Evolutionary conservation across 2,888 invertebrate species (phyloP).

Genomic region (Eutolmus rufibarbis): DNA sequence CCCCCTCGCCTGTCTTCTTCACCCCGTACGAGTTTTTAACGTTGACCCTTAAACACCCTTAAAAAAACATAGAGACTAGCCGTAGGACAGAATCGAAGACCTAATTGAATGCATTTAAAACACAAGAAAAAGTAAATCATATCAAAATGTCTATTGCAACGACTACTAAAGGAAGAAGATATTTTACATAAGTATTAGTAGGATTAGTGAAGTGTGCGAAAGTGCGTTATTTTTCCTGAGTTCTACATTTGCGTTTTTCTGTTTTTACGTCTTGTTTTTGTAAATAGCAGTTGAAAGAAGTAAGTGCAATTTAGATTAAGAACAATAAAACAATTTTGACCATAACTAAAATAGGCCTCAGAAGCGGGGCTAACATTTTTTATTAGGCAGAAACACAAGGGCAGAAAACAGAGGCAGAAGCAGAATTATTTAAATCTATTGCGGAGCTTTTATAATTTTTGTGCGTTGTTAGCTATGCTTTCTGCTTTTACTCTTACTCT

Average conservation of each 20-base stretch:
- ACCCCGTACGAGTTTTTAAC: background rate
- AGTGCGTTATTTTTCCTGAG: background rate
- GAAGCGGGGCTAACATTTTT: background rate
- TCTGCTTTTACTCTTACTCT: background rate
- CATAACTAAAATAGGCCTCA: background rate
- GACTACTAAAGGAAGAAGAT: slow-evolving; percentile 44
- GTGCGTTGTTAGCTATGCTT: too few relatives aligned
- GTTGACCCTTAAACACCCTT: background rate
- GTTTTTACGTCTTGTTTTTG: background rate
- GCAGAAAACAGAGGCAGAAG: background rate
- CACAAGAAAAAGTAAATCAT: slow-evolving; percentile 49
- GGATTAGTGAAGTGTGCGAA: slow-evolving; percentile 3
- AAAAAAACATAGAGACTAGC: background rate
- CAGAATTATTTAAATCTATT: background rate
- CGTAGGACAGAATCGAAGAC: background rate
- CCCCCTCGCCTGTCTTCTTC: background rate
- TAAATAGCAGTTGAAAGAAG: slow-evolving; percentile 17
- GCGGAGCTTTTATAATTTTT: background rate
- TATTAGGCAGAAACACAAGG: background rate
- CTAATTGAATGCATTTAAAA: slow-evolving; percentile 28
- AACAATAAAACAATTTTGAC: slow-evolving; percentile 12
- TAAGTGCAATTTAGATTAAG: slow-evolving; percentile 39
- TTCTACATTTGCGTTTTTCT: background rate
- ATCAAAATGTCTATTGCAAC: slow-evolving; percentile 53
- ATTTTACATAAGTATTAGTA: slow-evolving; percentile 40